Percentiles rank a stretch among this genome's conserved stretches.
These are phyloP conservation scores for Idaea straminata DNA, from an alignment of 2,888 invertebrate genomes.

Conservation along the genomic window DNA sequence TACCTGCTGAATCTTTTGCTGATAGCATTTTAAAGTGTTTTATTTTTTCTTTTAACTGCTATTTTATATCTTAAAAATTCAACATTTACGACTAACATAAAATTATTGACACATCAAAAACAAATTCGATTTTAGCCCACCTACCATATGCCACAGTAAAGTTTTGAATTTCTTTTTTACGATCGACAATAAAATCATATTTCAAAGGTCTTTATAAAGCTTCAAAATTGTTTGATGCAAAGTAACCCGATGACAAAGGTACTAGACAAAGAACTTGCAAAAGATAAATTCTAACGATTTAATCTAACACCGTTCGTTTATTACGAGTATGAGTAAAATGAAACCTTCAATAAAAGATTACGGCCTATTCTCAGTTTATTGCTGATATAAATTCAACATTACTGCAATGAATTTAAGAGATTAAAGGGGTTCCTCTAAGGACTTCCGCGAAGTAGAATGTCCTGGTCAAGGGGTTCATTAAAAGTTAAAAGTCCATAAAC, in stretches of 20 bases:
- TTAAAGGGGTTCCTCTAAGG: constrained; percentile 40
- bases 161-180: constrained; percentile 1
- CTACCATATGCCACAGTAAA: neutral
- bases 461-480: constrained; percentile 38
- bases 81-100: neutral
- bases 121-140: neutral
- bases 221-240: constrained; percentile 24
- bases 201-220: constrained; percentile 11
- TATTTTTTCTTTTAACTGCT: neutral
- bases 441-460: constrained; percentile 50
- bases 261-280: constrained; percentile 25
- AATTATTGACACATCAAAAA: neutral
- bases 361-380: constrained; percentile 59
- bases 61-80: neutral
- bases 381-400: constrained; percentile 54
- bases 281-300: constrained; percentile 35
- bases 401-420: constrained; percentile 58
- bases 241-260: constrained; percentile 26
- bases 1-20: neutral
- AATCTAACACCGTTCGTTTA: constrained; percentile 31
- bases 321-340: constrained; percentile 50
- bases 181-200: constrained; percentile 7
- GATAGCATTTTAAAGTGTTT: neutral
- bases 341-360: constrained; percentile 57
- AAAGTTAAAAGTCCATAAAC: constrained; percentile 26